These are phyloP conservation scores for Mormyrus iriodes DNA, from an alignment of 2,113 vertebrate genomes.

Conservation along the genomic window DNA sequence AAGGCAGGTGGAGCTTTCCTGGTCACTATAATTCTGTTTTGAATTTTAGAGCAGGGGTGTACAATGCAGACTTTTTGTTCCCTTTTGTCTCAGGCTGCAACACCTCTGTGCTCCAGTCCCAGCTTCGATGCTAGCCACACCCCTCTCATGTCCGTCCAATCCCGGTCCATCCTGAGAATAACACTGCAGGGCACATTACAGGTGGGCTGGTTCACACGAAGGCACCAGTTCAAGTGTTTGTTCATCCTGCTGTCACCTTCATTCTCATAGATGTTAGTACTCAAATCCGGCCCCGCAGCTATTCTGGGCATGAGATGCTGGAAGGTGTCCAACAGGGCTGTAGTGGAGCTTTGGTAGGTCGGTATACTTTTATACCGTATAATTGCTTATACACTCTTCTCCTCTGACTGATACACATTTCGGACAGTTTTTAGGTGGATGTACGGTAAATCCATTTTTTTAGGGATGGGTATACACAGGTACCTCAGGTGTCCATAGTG, in stretches of 20 bases:
- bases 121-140: background rate
- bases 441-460: background rate
- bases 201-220: conserved; percentile 71
- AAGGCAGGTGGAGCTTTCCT: too few species aligned
- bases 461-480: background rate
- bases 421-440: background rate
- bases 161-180: background rate
- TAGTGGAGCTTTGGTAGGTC: background rate
- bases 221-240: conserved; percentile 75
- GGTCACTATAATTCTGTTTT: background rate
- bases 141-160: background rate
- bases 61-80: background rate
- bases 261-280: background rate
- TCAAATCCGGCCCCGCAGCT: conserved; percentile 64
- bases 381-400: background rate
- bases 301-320: background rate
- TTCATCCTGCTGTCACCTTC: conserved; percentile 55
- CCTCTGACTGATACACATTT: background rate
- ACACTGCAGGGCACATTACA: background rate
- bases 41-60: background rate
- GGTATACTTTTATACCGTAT: background rate
- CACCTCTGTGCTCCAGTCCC: background rate
- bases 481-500: background rate
- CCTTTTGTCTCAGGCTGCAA: background rate
- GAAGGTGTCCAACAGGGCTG: background rate